Evolutionary conservation across 2,113 vertebrate species (phyloP).

Genomic region (Protomyctophum bolini): DNA sequence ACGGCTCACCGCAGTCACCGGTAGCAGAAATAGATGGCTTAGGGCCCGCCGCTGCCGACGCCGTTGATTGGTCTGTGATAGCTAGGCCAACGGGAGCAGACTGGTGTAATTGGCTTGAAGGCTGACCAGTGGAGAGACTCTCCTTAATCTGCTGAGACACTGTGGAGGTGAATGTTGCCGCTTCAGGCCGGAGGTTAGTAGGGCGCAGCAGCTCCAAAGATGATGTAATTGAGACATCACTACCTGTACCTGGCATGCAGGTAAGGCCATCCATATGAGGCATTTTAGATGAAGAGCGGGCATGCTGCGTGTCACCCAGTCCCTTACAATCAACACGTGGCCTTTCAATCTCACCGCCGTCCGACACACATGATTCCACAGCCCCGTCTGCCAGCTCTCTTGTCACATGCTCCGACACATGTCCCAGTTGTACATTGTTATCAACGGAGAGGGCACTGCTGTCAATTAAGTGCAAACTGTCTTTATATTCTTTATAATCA

Average conservation of each 20-base stretch:
- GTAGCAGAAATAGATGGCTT: constrained; percentile 35
- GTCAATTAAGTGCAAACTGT: constrained; percentile 29
- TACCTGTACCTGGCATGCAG: constrained; percentile 19
- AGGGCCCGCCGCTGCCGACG: constrained; percentile 24
- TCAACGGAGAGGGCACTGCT: constrained; percentile 12
- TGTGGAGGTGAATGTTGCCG: constrained; percentile 9
- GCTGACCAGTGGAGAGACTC: constrained; percentile 20
- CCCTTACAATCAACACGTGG: constrained; percentile 17
- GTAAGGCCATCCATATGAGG: constrained; percentile 23
- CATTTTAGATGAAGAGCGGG: constrained; percentile 10
- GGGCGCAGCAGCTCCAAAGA: constrained; percentile 10
- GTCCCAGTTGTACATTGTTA: constrained; percentile 1
- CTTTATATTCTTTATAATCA: constrained; percentile 21
- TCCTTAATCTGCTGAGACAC: constrained; percentile 35
- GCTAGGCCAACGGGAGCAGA: constrained; percentile 11
- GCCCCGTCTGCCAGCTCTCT: constrained; percentile 13
- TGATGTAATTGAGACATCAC: not conserved
- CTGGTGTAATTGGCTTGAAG: constrained; percentile 38
- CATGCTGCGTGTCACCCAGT: constrained; percentile 6
- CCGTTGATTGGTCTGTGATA: constrained; percentile 26
- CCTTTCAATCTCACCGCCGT: constrained; percentile 19
- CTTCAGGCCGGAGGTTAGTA: constrained; percentile 18
- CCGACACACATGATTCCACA: constrained; percentile 14
- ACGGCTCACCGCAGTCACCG: constrained; percentile 12
- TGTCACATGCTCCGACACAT: constrained; percentile 6